Base-by-base conservation (phyloP, 1,140 invertebrate genomes). In the Coenobita brevimanus region DNA sequence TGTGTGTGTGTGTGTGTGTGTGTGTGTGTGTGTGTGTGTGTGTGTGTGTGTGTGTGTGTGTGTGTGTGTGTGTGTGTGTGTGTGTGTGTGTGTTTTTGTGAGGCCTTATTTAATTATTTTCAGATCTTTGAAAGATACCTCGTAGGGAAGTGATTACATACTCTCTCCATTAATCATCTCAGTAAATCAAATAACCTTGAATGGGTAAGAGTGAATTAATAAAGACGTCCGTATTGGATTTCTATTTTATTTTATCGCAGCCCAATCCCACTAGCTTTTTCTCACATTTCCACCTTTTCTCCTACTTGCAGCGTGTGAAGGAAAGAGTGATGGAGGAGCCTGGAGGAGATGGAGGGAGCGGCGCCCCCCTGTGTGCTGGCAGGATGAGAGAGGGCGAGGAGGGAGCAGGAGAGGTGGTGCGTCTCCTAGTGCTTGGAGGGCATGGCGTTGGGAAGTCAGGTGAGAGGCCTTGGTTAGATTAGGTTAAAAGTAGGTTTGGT, bases 401-500 rank as follows among this genome's bases (percentile, higher is more conserved):
- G 21, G 30, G 67, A 13, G 33, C 3, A 13, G 10, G 27, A 0
- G 27, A 27, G 67, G 71, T 85, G 10, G 75, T 85, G 17, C 46
- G 82, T 27, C 82, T 85, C 8, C 71, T 85, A 1, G 82, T 85
- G 50, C 38, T 85, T 1, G 82, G 82, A 24, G 82, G 82, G 0
- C 82, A 76, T 36, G 82, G 71, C 54, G 82, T 85, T 36, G 82
- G 82, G 8, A 85, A 85, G 33, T 85, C 82, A 85, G 82, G 82
- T 64, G 15, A 76, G 36, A 41, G 1, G n/a, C 0, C 17, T 33
- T 71, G 46, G 46, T 17, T 50, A 50, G 41, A 21, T 50, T 21
- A 4, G 69, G 8, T 73, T 21, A 73, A 50, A 17, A 17, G 6
- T 50, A 50, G 17, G 46, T 50, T 17, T 8, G 6, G 46, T 50